Base-by-base conservation (phyloP, 2,113 vertebrate species). In the Ifrita kowaldi region DNA sequence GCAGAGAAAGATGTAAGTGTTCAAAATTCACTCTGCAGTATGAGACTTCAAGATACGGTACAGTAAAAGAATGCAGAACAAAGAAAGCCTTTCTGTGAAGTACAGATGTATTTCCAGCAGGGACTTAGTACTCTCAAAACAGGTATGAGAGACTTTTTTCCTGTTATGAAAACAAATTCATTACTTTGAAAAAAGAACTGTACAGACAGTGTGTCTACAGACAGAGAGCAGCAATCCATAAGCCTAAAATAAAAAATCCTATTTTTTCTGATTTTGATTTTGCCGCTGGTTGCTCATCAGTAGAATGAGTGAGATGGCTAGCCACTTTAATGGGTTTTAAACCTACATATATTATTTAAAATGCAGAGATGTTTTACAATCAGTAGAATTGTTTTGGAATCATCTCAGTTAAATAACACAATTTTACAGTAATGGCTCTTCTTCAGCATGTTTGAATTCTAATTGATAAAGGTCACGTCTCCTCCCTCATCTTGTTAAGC, bases 11-110 rank as follows among this genome's bases (percentile, higher is more conserved):
- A 65, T 82, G 52, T 93, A 87, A 96, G 52, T 77, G 19, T 86
- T 97, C 63, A 96, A 83, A 81, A 92, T 93, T 91, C 68, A 80
- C 15, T 76, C 33, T 79, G 64, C n/a, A 87, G 8, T 62, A 28
- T 24, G 41, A 86, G 28, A 41, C 49, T 79, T 95, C 35, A 85
- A 55, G 17, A 44, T 81, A 60, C 15, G n/a, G n/a, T 53, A 53
- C 23, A 62, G 39, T 53, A 78, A 56, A 69, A 47, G 13, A 67
- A 35, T 28, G 23, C 32, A 22, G 46, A 88, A 88, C 35, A 95
- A 91, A 91, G 67, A 35, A 91, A 92, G 1, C 6, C 15, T 35
- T 90, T 82, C 32, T 89, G 32, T 49, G 56, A 92, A 74, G 53
- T 59, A 64, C 26, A 63, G 60, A 68, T 80, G 23, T 50, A 32